A percentile compares a stretch with the other conserved stretches of the same genome.
These are phyloP conservation scores for Gephyroberyx darwinii DNA, from an alignment of 2,797 vertebrate genomes.

Conservation along the genomic window DNA sequence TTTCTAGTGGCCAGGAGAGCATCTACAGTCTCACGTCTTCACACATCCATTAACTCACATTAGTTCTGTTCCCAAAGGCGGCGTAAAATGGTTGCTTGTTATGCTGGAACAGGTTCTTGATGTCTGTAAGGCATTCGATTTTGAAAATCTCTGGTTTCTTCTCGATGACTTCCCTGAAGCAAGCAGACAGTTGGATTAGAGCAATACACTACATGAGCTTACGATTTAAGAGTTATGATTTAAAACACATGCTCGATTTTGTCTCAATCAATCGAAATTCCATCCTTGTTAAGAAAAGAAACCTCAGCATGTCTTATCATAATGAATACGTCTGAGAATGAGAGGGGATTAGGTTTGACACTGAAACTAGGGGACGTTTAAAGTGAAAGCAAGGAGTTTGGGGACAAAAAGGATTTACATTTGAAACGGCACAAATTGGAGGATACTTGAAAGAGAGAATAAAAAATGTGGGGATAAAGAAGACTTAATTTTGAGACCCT, in stretches of 20 bases:
- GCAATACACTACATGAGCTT: constrained; percentile 8
- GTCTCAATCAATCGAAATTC: not conserved
- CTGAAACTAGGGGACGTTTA: constrained; percentile 10
- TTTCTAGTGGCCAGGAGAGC: constrained; percentile 36
- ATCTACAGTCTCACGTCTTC: constrained; percentile 52
- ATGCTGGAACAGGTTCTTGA: constrained; percentile 95
- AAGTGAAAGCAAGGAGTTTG: constrained; percentile 30
- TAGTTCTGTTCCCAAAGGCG: constrained; percentile 96
- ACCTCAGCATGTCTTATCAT: constrained; percentile 4
- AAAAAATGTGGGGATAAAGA: not conserved
- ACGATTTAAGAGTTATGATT: constrained; percentile 1
- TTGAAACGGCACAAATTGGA: not conserved
- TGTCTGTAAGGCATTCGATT: constrained; percentile 98
- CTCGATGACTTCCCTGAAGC: constrained; percentile 96
- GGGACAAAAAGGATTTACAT: constrained; percentile 33
- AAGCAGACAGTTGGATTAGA: constrained; percentile 49
- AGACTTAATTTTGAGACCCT: not conserved
- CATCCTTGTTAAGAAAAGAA: not conserved
- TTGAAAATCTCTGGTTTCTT: constrained; percentile 99
- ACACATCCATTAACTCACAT: constrained; percentile 87
- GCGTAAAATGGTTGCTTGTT: constrained; percentile 95
- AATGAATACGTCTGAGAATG: constrained; percentile 1
- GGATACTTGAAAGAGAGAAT: constrained; percentile 7
- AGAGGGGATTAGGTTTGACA: constrained; percentile 10
- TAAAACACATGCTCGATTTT: not conserved